phyloP scores from a whole-genome alignment of 2,888 invertebrate genomes.

The Magallana nippona region DNA sequence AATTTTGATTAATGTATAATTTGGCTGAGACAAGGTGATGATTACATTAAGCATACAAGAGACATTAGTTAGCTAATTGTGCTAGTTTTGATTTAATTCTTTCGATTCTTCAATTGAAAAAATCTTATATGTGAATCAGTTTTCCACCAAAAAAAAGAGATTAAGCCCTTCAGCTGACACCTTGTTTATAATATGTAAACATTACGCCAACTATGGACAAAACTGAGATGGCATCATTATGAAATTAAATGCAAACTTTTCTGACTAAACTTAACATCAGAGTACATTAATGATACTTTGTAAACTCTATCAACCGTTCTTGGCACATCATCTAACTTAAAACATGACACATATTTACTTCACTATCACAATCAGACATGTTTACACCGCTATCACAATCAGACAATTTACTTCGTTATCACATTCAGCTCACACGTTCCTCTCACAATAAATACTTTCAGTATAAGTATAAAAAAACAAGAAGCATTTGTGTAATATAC shows the following conservation, averaged over 20 bases:
- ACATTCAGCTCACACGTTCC: not conserved
- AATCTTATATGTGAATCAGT: too few species aligned
- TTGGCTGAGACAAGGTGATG: too few species aligned
- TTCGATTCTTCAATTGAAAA: too few species aligned
- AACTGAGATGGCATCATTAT: not conserved
- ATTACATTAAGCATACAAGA: too few species aligned
- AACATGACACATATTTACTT: not conserved
- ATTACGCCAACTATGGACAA: not conserved
- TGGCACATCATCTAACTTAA: constrained; percentile 8
- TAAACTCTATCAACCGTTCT: not conserved
- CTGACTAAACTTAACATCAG: not conserved
- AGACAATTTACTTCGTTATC: not conserved
- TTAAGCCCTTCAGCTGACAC: too few species aligned
- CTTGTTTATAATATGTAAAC: too few species aligned
- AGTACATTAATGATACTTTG: not conserved
- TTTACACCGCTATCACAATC: not conserved
- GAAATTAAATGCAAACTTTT: not conserved
- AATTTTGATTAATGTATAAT: too few species aligned
- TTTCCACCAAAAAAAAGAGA: too few species aligned
- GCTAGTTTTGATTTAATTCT: too few species aligned
- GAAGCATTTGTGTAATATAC: not conserved
- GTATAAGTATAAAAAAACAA: not conserved
- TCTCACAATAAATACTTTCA: constrained; percentile 3
- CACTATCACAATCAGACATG: not conserved
- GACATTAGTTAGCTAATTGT: too few species aligned